Evolutionary conservation across 2,113 vertebrate species (phyloP).

Genomic region (Sminthopsis crassicaudata): DNA sequence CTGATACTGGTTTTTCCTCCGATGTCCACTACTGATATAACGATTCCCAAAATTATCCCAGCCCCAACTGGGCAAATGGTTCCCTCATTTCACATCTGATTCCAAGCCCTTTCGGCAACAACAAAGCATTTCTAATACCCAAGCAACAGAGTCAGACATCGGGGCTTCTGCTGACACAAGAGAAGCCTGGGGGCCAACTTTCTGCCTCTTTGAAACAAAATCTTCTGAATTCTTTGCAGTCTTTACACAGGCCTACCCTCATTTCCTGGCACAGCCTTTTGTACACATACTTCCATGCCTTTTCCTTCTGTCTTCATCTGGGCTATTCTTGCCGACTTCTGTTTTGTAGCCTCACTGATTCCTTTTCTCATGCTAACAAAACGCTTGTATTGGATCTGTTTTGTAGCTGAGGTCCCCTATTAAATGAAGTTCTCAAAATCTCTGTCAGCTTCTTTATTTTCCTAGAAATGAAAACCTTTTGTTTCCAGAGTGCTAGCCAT

Average conservation of each 20-base stretch:
- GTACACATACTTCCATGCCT: neutral
- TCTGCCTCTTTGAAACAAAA: neutral
- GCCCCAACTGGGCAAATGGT: neutral
- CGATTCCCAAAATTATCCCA: neutral
- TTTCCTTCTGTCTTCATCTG: neutral
- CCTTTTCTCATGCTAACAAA: neutral
- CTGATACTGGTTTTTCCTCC: neutral
- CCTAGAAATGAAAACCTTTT: neutral
- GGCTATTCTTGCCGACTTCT: neutral
- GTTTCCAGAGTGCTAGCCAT: neutral
- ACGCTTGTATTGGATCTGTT: neutral
- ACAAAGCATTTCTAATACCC: neutral
- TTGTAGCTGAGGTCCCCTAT: neutral
- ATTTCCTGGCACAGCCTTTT: neutral
- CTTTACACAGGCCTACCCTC: neutral
- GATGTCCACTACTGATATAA: neutral
- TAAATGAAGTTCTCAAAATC: conserved; percentile 1
- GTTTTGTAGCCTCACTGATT: neutral
- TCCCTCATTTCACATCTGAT: neutral
- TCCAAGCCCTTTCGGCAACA: neutral
- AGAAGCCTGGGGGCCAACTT: neutral
- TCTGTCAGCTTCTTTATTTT: neutral
- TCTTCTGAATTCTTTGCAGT: conserved; percentile 2
- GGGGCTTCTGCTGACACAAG: neutral
- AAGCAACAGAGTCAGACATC: neutral